Evolutionary conservation across 2,888 invertebrate species (phyloP), one percentile per base, ranked within the genome.

Genomic region (Stenoptilia bipunctidactyla): DNA sequence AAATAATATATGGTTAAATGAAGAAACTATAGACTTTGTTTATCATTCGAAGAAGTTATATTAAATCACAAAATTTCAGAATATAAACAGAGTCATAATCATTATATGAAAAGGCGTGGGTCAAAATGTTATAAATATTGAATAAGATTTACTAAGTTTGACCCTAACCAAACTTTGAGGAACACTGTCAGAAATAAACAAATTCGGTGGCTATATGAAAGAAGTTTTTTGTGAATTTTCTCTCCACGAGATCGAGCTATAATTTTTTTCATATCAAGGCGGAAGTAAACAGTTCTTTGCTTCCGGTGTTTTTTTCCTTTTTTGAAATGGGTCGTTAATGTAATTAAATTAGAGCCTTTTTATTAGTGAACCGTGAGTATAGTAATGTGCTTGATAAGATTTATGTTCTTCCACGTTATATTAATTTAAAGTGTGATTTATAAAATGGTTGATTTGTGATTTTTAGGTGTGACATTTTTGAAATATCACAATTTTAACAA

Each of bases 211-310:
- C 46, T 43, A 43, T 42, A 43, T 27, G 49, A 60, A 55, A 50
- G 50, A 46, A 51, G 41, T 45, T 48, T 59, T 56, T 20, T 59
- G 61, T 51, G 51, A 46, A 50, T 53, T 54, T 55, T 55, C 53
- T 49, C 47, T 42, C 42, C 43, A 41, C 40, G 49, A 56, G 53
- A 56, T 57, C 20, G 20, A 8, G 3, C 20, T 20, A 20, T 20
- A 20, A 20, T 58, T 53, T 49, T 61, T 52, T 59, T 50, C 49
- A 45, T 58, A 61, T 66, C 51, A 68, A 50, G 49, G 44, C 66
- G 73, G 74, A 74, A 71, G 63, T 65, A 68, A 71, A 70, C 63
- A 65, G 55, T 57, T 53, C 42, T 41, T 46, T 46, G 52, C 58
- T 65, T 70, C 71, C 67, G 61, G 56, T 36, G 42, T 41, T 46